These are phyloP conservation scores for Lycaon pictus DNA, from an alignment of 2,113 vertebrate species.

Conservation along the genomic window DNA sequence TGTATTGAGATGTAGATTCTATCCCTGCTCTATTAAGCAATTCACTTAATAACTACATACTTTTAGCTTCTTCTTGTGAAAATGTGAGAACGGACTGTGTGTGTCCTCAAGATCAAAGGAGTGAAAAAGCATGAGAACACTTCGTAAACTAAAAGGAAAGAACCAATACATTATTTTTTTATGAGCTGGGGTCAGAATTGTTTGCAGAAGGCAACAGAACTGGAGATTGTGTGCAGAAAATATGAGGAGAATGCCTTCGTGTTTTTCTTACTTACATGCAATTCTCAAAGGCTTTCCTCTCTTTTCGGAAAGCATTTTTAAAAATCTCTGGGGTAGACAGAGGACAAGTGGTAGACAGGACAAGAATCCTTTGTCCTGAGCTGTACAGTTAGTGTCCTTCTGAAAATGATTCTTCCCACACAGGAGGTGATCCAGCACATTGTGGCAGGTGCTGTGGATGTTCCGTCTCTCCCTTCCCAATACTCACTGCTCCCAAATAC, in stretches of 20 bases:
- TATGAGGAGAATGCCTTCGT: neutral
- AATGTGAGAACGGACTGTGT: conserved; percentile 1
- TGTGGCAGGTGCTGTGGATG: neutral
- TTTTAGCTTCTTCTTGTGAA: conserved; percentile 26
- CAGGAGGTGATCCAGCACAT: neutral
- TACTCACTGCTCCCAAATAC: neutral
- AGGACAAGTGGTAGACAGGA: neutral
- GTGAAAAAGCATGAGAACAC: neutral
- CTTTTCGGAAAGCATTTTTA: neutral
- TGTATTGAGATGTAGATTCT: neutral
- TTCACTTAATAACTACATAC: conserved; percentile 24
- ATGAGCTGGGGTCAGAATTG: neutral
- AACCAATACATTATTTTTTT: neutral
- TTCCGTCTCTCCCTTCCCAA: neutral
- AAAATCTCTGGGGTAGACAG: neutral
- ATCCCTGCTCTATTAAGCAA: neutral
- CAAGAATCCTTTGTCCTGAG: neutral
- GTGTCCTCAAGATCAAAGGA: neutral
- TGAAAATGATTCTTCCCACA: neutral
- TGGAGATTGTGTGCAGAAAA: neutral
- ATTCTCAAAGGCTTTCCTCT: neutral
- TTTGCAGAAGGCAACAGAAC: neutral
- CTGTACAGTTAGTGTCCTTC: neutral
- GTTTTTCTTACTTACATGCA: neutral
- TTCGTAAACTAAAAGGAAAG: conserved; percentile 16